Percentiles rank a stretch among this genome's conserved stretches.
Evolutionary conservation across 2,888 invertebrate genomes (phyloP).

Genomic region (Chalcis sispes): DNA sequence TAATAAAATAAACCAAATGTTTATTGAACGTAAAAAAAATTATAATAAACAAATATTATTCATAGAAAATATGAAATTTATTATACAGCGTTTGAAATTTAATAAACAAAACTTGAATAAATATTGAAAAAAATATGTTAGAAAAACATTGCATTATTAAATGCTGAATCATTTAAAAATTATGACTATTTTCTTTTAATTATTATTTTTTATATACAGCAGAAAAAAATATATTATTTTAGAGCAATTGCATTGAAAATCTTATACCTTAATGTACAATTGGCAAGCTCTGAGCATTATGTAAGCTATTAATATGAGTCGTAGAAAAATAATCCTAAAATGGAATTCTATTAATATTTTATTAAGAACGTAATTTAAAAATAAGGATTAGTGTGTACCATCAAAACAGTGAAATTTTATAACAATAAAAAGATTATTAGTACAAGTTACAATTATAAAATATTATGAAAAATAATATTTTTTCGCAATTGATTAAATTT

Average conservation of each 20-base stretch:
- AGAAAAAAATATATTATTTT: conserved; percentile 10
- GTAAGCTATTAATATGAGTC: conserved; percentile 31
- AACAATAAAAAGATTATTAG: not conserved
- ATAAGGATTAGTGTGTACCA: conserved; percentile 13
- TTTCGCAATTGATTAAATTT: no score
- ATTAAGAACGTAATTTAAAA: conserved; percentile 2
- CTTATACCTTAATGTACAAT: conserved; percentile 39
- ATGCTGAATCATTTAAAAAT: conserved; percentile 1
- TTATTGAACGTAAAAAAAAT: conserved; percentile 11
- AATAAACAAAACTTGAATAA: conserved; percentile 18
- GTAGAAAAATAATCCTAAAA: conserved; percentile 51
- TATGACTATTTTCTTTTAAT: not conserved
- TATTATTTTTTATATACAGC: conserved; percentile 15
- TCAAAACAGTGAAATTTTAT: conserved; percentile 10
- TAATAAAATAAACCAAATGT: no score
- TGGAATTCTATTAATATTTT: conserved; percentile 31
- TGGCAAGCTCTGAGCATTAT: conserved; percentile 43
- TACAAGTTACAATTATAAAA: not conserved
- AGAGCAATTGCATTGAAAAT: conserved; percentile 13
- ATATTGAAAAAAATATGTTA: conserved; percentile 1
- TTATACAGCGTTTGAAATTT: conserved; percentile 11
- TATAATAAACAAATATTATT: conserved; percentile 23
- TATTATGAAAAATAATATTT: not conserved
- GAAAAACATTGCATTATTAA: conserved; percentile 7
- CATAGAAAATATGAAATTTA: conserved; percentile 42